Conservation (phyloP, 2,888 invertebrate species). For the Odontomyia ornata region DNA sequence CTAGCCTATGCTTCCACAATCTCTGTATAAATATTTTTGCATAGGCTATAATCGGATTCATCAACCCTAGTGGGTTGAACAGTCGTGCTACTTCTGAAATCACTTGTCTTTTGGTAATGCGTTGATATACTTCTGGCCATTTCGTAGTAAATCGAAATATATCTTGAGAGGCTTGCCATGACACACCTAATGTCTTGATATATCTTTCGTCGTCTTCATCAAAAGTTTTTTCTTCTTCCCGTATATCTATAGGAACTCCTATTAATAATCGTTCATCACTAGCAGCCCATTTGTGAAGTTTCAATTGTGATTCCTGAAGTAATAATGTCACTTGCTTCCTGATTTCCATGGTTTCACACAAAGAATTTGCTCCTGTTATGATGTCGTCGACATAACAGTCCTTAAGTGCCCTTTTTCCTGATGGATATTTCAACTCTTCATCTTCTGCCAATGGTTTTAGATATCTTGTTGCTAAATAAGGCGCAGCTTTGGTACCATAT, state of each 20-base stretch:
- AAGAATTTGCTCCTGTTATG: conserved; percentile 46
- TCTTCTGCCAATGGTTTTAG: too few relatives aligned
- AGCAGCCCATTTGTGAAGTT: too few relatives aligned
- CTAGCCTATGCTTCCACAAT: too few relatives aligned
- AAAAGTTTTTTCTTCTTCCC: not conserved
- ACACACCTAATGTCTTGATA: conserved; percentile 15
- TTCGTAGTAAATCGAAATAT: not conserved
- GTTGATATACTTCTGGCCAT: not conserved
- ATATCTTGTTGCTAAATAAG: too few relatives aligned
- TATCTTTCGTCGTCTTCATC: too few relatives aligned
- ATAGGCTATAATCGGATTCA: conserved; percentile 47
- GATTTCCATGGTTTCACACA: not conserved
- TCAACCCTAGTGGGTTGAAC: conserved; percentile 48
- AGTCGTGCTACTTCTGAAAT: conserved; percentile 4
- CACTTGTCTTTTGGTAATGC: conserved; percentile 28
- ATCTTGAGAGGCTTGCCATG: conserved; percentile 20
- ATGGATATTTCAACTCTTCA: not conserved
- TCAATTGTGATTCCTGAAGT: too few relatives aligned
- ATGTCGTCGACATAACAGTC: conserved; percentile 52
- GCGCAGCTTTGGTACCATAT: too few relatives aligned
- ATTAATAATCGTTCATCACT: conserved; percentile 46
- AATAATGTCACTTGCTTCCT: conserved; percentile 39
- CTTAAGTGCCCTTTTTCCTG: not conserved
- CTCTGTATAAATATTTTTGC: too few relatives aligned
- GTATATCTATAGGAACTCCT: conserved; percentile 31